Evolutionary conservation across 2,797 vertebrate genomes (phyloP).

Genomic region (Eupleurogrammus muticus): DNA sequence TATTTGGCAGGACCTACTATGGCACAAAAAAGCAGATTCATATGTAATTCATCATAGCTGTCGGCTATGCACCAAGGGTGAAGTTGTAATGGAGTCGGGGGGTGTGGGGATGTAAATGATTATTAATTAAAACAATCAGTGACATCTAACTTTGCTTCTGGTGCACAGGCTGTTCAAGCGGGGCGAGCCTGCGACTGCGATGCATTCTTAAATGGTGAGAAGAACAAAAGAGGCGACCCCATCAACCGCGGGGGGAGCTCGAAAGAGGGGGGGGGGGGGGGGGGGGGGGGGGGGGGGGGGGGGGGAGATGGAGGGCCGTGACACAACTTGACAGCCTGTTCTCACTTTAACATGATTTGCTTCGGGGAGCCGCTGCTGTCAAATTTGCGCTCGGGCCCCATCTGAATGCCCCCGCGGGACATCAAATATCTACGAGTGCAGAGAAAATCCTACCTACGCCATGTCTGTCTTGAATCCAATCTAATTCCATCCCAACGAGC

Average conservation of each 20-base stretch:
- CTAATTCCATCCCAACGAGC: slow-evolving; percentile 66
- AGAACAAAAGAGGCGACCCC: slow-evolving; percentile 56
- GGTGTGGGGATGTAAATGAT: slow-evolving; percentile 19
- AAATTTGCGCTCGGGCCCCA: slow-evolving; percentile 71
- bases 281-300: slow-evolving; percentile 47
- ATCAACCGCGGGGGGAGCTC: slow-evolving; percentile 50
- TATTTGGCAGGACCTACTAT: slow-evolving; percentile 37
- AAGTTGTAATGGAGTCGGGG: slow-evolving; percentile 4
- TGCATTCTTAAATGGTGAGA: slow-evolving; percentile 58
- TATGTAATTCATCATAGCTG: slow-evolving; percentile 37
- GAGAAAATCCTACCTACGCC: slow-evolving; percentile 53
- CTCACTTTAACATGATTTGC: slow-evolving; percentile 73
- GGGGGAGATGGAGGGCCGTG: slow-evolving; percentile 54
- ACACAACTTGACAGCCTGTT: slow-evolving; percentile 72
- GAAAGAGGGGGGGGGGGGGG: slow-evolving; percentile 51
- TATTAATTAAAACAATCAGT: slow-evolving; percentile 62
- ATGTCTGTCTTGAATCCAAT: slow-evolving; percentile 59
- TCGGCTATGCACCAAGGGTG: slow-evolving; percentile 1
- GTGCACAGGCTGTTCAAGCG: slow-evolving; percentile 32
- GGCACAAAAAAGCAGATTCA: slow-evolving; percentile 25
- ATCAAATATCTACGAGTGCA: slow-evolving; percentile 65
- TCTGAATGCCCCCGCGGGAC: slow-evolving; percentile 53
- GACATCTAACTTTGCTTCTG: slow-evolving; percentile 43
- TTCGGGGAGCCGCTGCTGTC: slow-evolving; percentile 67
- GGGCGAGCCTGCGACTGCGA: slow-evolving; percentile 36